Conservation (phyloP, 2,888 invertebrate genomes). For the Trichopoda pennipes region DNA sequence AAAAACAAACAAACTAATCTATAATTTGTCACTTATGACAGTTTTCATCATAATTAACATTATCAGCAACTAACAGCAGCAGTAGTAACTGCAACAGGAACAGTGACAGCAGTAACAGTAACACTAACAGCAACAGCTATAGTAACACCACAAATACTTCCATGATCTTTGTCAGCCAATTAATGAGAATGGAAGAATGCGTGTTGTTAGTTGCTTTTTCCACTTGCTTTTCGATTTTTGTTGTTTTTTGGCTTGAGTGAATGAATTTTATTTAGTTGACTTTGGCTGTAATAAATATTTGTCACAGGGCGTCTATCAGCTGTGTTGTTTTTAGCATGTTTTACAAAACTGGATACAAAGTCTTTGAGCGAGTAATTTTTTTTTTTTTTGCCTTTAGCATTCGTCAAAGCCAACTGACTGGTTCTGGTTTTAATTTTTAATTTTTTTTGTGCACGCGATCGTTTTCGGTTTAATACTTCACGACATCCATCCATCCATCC, state of each 20-base stretch:
- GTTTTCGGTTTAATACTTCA: slow-evolving; percentile 50
- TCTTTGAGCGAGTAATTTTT: neutral
- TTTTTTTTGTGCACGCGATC: slow-evolving; percentile 57
- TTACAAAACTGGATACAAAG: slow-evolving; percentile 60
- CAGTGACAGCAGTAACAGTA: neutral
- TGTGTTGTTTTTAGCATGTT: slow-evolving; percentile 51
- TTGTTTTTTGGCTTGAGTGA: slow-evolving; percentile 6
- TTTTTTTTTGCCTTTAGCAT: neutral
- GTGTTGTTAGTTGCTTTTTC: slow-evolving; percentile 5
- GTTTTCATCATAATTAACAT: slow-evolving; percentile 63
- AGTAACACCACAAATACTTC: neutral
- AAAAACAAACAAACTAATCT: slow-evolving; percentile 52
- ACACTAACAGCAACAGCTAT: neutral
- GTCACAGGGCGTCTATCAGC: slow-evolving; percentile 64
- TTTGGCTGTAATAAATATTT: slow-evolving; percentile 51
- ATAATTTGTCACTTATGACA: slow-evolving; percentile 65
- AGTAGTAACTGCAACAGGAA: neutral
- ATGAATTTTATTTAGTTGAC: slow-evolving; percentile 35
- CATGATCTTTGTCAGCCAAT: slow-evolving; percentile 32
- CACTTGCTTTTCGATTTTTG: neutral
- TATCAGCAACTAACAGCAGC: slow-evolving; percentile 21
- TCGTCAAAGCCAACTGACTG: slow-evolving; percentile 54
- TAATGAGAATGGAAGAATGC: slow-evolving; percentile 50
- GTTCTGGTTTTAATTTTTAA: slow-evolving; percentile 35
- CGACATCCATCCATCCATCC: slow-evolving; percentile 26